Evolutionary conservation across 2,113 vertebrate genomes (phyloP).

Genomic region (Tachycineta bicolor): DNA sequence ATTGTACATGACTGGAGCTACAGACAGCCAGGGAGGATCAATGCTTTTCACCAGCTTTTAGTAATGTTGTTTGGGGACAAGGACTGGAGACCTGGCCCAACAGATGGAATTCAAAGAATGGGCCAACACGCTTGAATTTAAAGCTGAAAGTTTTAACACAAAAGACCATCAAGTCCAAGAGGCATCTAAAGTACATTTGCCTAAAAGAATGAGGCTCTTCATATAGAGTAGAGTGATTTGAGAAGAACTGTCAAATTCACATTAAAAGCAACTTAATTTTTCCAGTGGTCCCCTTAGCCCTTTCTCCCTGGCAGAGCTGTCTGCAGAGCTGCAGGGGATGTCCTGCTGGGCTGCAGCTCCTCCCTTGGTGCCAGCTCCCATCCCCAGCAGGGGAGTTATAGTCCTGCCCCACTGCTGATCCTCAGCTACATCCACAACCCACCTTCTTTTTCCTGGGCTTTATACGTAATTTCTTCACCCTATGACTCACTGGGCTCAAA

Average conservation of each 20-base stretch:
- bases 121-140: neutral
- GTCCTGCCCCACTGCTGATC: neutral
- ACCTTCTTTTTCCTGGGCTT: neutral
- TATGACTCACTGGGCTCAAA: neutral
- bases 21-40: neutral
- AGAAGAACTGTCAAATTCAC: neutral
- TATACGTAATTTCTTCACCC: neutral
- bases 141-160: neutral
- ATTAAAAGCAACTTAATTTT: neutral
- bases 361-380: neutral
- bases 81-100: neutral
- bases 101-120: neutral
- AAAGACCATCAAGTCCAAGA: neutral
- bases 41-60: constrained; percentile 35
- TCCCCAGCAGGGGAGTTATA: neutral
- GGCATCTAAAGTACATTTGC: neutral
- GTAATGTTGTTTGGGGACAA: neutral
- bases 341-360: neutral
- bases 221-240: neutral
- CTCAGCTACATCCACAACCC: neutral
- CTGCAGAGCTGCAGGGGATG: neutral
- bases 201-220: neutral
- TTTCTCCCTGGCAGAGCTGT: neutral
- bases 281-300: neutral
- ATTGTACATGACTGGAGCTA: neutral